Percentiles rank a stretch among this genome's conserved stretches.
These are phyloP conservation scores for Eleutherodactylus coqui DNA, from an alignment of 2,797 vertebrate genomes.

Conservation along the genomic window DNA sequence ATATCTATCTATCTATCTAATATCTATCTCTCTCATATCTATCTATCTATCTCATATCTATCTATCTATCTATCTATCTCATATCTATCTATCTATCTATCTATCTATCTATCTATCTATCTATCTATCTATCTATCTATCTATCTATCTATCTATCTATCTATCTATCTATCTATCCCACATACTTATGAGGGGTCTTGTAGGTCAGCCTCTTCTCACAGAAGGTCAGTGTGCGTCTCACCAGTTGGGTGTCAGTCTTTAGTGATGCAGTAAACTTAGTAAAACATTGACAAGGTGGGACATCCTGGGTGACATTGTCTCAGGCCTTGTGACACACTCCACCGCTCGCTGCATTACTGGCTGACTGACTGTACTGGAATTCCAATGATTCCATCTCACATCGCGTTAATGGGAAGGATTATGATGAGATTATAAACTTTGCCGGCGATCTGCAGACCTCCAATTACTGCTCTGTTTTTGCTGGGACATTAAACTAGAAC, in stretches of 20 bases:
- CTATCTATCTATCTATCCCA: not conserved
- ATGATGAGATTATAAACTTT: not conserved
- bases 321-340: not conserved
- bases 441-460: not conserved
- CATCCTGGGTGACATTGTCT: slow-evolving; percentile 24
- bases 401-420: not conserved
- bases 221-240: slow-evolving; percentile 57
- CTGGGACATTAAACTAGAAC: not conserved
- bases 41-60: not conserved
- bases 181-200: not conserved
- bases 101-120: slow-evolving; percentile 13
- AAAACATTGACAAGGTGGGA: slow-evolving; percentile 64
- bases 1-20: not conserved
- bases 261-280: slow-evolving; percentile 62
- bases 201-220: slow-evolving; percentile 24
- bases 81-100: not conserved
- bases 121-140: not conserved
- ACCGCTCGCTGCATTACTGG: slow-evolving; percentile 8
- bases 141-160: slow-evolving; percentile 3
- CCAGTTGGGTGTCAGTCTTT: slow-evolving; percentile 33
- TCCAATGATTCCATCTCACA: not conserved
- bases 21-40: not conserved
- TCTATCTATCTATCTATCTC: not conserved
- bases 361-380: not conserved
- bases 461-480: not conserved